Conservation (phyloP, 2,888 invertebrate species). For the Nomada fucata region DNA sequence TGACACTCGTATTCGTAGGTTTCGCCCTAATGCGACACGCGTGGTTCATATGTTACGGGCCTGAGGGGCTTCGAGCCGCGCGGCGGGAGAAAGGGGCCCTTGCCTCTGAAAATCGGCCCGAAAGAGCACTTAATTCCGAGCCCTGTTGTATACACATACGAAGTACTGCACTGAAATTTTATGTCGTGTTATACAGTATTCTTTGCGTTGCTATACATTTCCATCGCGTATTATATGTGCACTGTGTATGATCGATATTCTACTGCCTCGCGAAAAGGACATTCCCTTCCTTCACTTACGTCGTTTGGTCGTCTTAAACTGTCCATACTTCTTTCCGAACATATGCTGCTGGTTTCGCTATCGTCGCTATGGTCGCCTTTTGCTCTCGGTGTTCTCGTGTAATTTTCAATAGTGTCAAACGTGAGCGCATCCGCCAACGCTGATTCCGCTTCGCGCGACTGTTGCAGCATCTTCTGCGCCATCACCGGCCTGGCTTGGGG, state of each 20-base stretch:
- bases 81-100: too few species aligned
- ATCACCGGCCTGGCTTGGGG: constrained; percentile 87
- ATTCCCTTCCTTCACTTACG: constrained; percentile 86
- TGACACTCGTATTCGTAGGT: too few species aligned
- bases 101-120: too few species aligned
- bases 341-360: constrained; percentile 97
- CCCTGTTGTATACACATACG: background rate
- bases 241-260: constrained; percentile 1
- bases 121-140: too few species aligned
- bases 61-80: too few species aligned
- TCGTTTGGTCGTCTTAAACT: constrained; percentile 92
- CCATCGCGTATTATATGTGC: background rate
- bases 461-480: constrained; percentile 93
- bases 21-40: too few species aligned
- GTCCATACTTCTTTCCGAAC: constrained; percentile 95
- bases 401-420: constrained; percentile 81
- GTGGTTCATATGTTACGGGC: too few species aligned
- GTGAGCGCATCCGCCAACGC: constrained; percentile 90
- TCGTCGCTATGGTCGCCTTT: constrained; percentile 91
- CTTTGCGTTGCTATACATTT: constrained; percentile 30
- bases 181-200: background rate
- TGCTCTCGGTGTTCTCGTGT: constrained; percentile 77
- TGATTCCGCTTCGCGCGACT: constrained; percentile 94
- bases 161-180: background rate
- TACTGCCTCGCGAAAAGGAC: background rate